Conservation (phyloP, 2,113 vertebrate species). For the Canis aureus region DNA sequence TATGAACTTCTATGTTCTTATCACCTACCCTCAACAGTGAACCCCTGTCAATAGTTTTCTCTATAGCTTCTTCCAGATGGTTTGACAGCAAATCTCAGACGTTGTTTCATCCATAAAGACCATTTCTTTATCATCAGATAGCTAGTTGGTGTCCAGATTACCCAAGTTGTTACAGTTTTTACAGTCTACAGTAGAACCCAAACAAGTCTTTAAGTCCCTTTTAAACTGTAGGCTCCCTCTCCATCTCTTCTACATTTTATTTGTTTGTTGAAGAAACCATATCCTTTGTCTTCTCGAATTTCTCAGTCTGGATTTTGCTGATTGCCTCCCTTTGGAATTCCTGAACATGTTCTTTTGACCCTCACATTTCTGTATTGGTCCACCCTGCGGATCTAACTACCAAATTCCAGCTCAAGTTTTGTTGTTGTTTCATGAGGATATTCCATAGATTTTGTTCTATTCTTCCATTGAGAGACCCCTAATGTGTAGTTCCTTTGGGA, state of each 20-base stretch:
- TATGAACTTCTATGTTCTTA: not conserved
- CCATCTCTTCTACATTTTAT: not conserved
- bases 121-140: not conserved
- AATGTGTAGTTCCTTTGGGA: not conserved
- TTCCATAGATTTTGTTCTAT: not conserved
- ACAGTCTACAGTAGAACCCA: not conserved
- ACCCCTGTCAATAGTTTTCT: not conserved
- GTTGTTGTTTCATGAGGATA: slow-evolving; percentile 6
- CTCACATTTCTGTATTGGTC: not conserved
- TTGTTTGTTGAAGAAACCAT: not conserved
- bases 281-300: not conserved
- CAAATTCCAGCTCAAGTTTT: slow-evolving; percentile 33
- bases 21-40: not conserved
- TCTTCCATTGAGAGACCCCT: not conserved
- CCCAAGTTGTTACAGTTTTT: slow-evolving; percentile 3
- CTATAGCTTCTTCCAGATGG: not conserved
- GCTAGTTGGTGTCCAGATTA: not conserved
- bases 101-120: slow-evolving; percentile 7
- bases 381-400: not conserved
- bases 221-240: not conserved
- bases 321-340: not conserved
- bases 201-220: not conserved
- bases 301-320: slow-evolving; percentile 27
- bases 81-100: slow-evolving; percentile 17
- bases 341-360: slow-evolving; percentile 1